Base-by-base conservation (phyloP, 2,113 vertebrate species). In the Datnioides undecimradiatus region DNA sequence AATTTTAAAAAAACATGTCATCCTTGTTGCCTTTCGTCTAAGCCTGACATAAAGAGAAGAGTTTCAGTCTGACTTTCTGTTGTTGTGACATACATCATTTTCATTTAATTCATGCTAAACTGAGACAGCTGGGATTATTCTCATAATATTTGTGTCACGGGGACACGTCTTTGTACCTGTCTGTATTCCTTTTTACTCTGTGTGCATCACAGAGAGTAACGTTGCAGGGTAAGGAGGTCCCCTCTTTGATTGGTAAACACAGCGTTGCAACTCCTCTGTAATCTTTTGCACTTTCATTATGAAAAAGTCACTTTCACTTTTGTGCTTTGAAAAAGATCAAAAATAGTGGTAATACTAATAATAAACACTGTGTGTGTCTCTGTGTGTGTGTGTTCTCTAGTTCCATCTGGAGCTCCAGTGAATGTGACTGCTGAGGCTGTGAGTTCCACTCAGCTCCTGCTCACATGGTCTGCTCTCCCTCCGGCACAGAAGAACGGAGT, bases 401-500 rank as follows among this genome's bases (percentile, higher is more conserved):
- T 97, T 90, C 97, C 98, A 27, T 97, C 97, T 3, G 97, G 96
- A 19, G 93, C 96, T 65, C 98, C 97, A 1, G 91, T 94, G 62
- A 98, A 99, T 1, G 95, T 98, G 75, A 96, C 95, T 0, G 96
- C 96, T 0, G 97, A 97, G 90, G 96, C 97, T 0, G 95, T 97
- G 93, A 99, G 97, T 83, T 98, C 98, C 17, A 97, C 96, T 31
- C 95, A 95, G 90, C 98, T 99, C 73, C 93, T 99, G 38, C 93
- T 99, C 90, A 97, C 94, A 0, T 99, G 98, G 98, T 91, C 95
- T 0, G 77, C 96, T 0, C 95, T 98, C 46, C 95, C 96, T 0
- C 96, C 94, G 63, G 77, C 93, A 0, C 96, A 97, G 89, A 97
- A 96, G 89, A 99, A 99, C 0, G 98, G 98, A 57, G 95, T 96